phyloP scores from a whole-genome alignment of 2,888 invertebrate genomes.

The Acleris literana region DNA sequence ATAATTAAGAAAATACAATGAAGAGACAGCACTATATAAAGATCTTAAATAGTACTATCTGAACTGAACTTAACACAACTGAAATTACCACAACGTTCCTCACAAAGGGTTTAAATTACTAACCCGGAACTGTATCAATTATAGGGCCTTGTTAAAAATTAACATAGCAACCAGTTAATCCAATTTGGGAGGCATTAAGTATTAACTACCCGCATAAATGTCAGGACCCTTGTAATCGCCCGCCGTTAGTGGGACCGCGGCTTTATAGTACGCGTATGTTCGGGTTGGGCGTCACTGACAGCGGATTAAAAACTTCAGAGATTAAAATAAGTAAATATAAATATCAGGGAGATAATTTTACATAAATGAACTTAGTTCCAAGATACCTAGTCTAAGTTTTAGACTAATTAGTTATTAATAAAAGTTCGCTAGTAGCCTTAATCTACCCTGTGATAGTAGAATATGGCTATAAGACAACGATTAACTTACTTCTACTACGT shows the following conservation, averaged over 20 bases:
- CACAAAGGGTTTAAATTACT: conserved; percentile 20
- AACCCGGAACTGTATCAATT: conserved; percentile 27
- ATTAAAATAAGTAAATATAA: background rate
- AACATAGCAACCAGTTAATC: conserved; percentile 35
- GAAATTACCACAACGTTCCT: background rate
- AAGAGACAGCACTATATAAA: too few relatives aligned
- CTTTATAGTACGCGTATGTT: conserved; percentile 42
- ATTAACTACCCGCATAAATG: conserved; percentile 37
- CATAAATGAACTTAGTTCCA: too few relatives aligned
- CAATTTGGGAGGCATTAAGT: conserved; percentile 33
- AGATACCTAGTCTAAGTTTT: too few relatives aligned
- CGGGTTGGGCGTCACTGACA: conserved; percentile 4
- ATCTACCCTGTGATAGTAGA: background rate
- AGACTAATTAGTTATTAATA: too few relatives aligned
- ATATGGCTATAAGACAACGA: background rate
- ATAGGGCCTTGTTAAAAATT: conserved; percentile 35
- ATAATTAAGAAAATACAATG: too few relatives aligned
- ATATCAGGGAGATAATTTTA: background rate
- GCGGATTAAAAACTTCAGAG: background rate
- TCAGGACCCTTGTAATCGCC: conserved; percentile 60
- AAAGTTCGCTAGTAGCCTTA: background rate
- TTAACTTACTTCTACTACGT: too few relatives aligned
- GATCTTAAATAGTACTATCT: too few relatives aligned
- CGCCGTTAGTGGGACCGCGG: conserved; percentile 49
- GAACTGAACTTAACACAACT: conserved; percentile 3